These are phyloP conservation scores for Oxytorus armatus DNA, from an alignment of 2,888 invertebrate genomes.

Conservation along the genomic window DNA sequence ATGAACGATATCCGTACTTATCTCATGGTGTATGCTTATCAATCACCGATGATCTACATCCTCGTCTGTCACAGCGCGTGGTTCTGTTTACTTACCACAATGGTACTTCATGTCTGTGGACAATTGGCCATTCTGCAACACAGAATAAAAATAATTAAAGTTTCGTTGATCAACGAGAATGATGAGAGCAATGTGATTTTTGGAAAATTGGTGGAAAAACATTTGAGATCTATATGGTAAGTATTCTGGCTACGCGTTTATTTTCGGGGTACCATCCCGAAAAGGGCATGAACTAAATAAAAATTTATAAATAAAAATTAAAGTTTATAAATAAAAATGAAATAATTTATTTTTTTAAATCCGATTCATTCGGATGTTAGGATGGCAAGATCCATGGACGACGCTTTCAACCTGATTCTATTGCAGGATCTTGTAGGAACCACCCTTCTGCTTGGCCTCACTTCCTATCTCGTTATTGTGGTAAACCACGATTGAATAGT, in stretches of 20 bases:
- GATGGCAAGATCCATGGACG: slow-evolving; percentile 71
- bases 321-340: too few relatives aligned
- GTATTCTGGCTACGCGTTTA: background rate
- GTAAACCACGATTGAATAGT: slow-evolving; percentile 46
- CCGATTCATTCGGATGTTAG: slow-evolving; percentile 14
- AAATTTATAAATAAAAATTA: too few relatives aligned
- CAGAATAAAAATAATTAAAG: slow-evolving; percentile 61
- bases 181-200: slow-evolving; percentile 58
- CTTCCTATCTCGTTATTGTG: slow-evolving; percentile 69
- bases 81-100: slow-evolving; percentile 69
- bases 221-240: slow-evolving; percentile 69
- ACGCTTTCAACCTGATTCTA: slow-evolving; percentile 71
- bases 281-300: background rate
- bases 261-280: background rate
- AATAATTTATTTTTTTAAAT: too few relatives aligned
- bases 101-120: slow-evolving; percentile 69
- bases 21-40: slow-evolving; percentile 67
- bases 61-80: slow-evolving; percentile 68
- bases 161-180: slow-evolving; percentile 26
- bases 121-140: slow-evolving; percentile 68
- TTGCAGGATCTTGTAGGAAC: slow-evolving; percentile 71
- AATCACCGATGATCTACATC: slow-evolving; percentile 68
- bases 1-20: slow-evolving; percentile 63
- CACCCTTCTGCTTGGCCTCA: slow-evolving; percentile 70
- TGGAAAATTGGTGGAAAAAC: slow-evolving; percentile 60